Conservation (phyloP, 2,797 vertebrate genomes). For the Rhynchonycteris naso region DNA sequence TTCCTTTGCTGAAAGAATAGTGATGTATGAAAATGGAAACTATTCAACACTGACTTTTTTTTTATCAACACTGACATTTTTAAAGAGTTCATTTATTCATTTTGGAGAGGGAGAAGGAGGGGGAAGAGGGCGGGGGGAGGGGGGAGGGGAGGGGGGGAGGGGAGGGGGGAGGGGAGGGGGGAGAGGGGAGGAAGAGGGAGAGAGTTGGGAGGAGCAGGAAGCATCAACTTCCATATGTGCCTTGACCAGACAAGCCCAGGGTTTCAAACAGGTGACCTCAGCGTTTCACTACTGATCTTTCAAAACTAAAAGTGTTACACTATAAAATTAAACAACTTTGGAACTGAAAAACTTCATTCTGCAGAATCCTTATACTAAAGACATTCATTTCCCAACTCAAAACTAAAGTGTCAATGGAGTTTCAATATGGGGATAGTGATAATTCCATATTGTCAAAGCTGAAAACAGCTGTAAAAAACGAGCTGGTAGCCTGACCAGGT, state of each 20-base stretch:
- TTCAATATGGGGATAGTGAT: background rate
- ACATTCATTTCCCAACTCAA: background rate
- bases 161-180: no score
- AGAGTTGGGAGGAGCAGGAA: no score
- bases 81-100: no score
- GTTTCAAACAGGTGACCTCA: no score
- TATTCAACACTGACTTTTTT: slow-evolving; percentile 11
- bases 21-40: slow-evolving; percentile 31
- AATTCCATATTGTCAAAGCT: slow-evolving; percentile 14
- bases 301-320: slow-evolving; percentile 37
- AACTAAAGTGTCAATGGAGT: background rate
- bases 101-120: no score
- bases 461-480: background rate
- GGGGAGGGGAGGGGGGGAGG: no score
- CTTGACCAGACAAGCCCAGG: no score
- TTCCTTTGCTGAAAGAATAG: slow-evolving; percentile 37
- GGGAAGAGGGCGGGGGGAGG: no score
- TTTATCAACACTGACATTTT: slow-evolving; percentile 16
- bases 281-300: background rate
- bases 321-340: slow-evolving; percentile 17
- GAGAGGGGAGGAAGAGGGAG: no score
- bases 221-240: no score
- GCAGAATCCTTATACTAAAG: background rate
- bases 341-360: slow-evolving; percentile 33
- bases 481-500: no score